Evolutionary conservation across 2,888 invertebrate genomes (phyloP).

Genomic region (Papilio protenor): DNA sequence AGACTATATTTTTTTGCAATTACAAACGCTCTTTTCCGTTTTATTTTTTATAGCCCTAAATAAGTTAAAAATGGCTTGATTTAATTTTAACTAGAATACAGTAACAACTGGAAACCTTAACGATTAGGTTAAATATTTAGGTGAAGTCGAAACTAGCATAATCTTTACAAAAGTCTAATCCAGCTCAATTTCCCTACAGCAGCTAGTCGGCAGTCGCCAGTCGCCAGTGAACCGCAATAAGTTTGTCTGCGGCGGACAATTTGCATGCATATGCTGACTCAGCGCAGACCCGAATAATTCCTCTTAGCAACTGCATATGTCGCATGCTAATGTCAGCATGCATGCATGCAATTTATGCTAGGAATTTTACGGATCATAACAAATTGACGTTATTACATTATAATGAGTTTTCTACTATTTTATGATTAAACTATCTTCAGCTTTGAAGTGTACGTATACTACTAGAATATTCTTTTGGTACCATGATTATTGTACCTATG

Average conservation of each 20-base stretch:
- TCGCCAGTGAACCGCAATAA: constrained; percentile 8
- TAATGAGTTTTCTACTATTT: neutral
- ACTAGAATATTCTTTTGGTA: too few relatives aligned
- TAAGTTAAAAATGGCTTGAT: neutral
- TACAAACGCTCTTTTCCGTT: neutral
- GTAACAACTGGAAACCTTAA: neutral
- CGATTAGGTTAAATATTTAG: neutral
- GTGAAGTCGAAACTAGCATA: neutral
- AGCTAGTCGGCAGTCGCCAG: neutral
- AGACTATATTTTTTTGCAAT: too few relatives aligned
- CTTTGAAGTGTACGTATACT: too few relatives aligned
- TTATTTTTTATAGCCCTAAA: neutral
- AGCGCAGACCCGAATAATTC: constrained; percentile 13
- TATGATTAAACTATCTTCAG: too few relatives aligned
- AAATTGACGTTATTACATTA: neutral
- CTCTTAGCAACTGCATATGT: constrained; percentile 2
- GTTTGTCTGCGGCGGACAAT: constrained; percentile 17
- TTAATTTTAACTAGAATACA: neutral
- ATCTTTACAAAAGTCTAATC: neutral
- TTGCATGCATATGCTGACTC: constrained; percentile 31
- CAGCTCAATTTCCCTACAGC: neutral
- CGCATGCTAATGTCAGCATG: neutral
- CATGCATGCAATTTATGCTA: constrained; percentile 10
- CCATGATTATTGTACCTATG: too few relatives aligned
- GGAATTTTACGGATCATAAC: neutral